phyloP scores from a whole-genome alignment of 2,797 vertebrate genomes.

The Spinus olivaceus region DNA sequence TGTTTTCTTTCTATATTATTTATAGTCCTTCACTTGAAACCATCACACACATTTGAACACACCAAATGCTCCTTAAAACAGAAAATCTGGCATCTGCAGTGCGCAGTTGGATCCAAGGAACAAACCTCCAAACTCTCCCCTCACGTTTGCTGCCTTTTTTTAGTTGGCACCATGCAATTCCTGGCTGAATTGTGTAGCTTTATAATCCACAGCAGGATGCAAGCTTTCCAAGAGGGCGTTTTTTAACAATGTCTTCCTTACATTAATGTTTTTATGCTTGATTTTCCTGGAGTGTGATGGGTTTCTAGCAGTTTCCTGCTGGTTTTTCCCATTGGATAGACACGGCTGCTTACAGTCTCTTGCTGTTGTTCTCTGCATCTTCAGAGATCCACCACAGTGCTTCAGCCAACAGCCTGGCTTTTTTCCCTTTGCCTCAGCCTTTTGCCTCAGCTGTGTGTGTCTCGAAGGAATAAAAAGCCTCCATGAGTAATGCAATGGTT shows the following conservation, averaged over 20 bases:
- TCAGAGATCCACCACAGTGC: not conserved
- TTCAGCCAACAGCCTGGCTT: not conserved
- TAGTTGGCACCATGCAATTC: not conserved
- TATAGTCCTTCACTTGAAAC: not conserved
- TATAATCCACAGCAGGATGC: not conserved
- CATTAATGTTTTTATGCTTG: not conserved
- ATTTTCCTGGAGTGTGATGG: not conserved
- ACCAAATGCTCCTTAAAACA: not conserved
- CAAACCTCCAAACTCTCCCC: constrained; percentile 9
- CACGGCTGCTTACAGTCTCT: not conserved
- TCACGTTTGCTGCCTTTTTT: not conserved
- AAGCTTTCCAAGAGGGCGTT: not conserved
- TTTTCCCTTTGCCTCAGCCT: not conserved
- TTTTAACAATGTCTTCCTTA: not conserved
- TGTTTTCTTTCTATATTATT: not conserved
- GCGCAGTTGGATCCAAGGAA: not conserved
- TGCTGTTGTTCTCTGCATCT: not conserved
- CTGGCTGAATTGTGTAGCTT: not conserved
- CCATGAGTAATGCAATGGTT: not conserved
- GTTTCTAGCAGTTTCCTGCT: not conserved
- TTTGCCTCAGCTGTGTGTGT: not conserved
- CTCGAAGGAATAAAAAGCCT: not conserved
- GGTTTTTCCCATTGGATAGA: not conserved
- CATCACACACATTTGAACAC: not conserved
- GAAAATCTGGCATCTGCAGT: not conserved